Base-by-base conservation (phyloP, 2,888 invertebrate species). In the Zaprionus lineosus region DNA sequence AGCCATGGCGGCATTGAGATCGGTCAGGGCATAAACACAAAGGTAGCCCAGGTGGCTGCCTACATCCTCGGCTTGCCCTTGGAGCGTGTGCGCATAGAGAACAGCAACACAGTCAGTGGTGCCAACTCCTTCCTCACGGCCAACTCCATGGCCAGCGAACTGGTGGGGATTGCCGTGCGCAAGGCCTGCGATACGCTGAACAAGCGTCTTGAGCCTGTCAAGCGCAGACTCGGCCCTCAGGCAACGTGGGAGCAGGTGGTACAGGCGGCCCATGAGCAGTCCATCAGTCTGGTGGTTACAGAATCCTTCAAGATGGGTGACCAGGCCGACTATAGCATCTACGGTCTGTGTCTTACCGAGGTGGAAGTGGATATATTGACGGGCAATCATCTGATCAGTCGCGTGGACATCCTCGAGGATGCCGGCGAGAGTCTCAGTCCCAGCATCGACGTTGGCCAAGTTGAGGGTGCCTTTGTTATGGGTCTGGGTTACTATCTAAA, bases 381-480 rank as follows among this genome's bases (percentile, higher is more conserved):
- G 0, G 96, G 96, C 0, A 94, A 95, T 79, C 93, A 93, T 77
- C 91, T 94, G 61, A 89, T 95, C 5, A 89, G 86, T 4, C 91
- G 95, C 65, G 94, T 94, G 0, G 95, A 95, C 86, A 89, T 95
- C 7, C 87, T 95, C 2, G 95, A 95, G 87, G 95, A 95, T 84
- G 92, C 92, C 3, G 95, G 95, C 2, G 91, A 93, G 63, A 94
- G 94, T 87, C 88, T 95, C 44, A 95, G 92, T 89, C 95, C 95
- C 2, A 90, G 91, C 78, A 91, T 95, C 31, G 95, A 95, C 87
- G 89, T 95, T 36, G 95, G 93, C 2, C 95, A 96, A 90, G 93
- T 94, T 2, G 95, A 95, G 89, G 96, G 96, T 1, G 95, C 95
- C 0, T 95, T 95, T 70, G 90, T 94, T 0, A 95, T 95, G 95